Conservation (phyloP, 2,888 invertebrate genomes). For the Pristionchus japonicus region DNA sequence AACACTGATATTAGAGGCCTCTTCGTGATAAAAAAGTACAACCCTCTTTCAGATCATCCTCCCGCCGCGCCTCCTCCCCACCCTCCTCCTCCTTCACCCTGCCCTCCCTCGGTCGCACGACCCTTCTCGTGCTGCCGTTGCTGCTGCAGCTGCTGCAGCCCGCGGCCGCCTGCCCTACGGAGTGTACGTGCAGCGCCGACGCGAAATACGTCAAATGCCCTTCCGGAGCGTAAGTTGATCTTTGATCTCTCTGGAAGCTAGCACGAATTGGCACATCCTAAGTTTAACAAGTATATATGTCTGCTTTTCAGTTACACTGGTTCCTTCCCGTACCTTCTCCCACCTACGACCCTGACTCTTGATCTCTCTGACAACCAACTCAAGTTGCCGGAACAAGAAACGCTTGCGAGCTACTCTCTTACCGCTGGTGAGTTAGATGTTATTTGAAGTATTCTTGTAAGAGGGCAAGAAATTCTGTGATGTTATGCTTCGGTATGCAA, state of each 20-base stretch:
- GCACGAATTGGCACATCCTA: too few species aligned
- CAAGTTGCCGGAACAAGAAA: background rate
- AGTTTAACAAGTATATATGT: too few species aligned
- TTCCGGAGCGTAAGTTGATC: slow-evolving; percentile 13
- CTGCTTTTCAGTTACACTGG: too few species aligned
- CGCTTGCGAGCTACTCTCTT: too few species aligned
- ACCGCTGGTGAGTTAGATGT: too few species aligned
- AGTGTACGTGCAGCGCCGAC: background rate
- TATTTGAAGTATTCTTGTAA: too few species aligned
- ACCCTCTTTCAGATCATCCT: background rate
- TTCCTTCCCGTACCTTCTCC: too few species aligned
- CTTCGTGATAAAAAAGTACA: background rate
- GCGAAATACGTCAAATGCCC: background rate
- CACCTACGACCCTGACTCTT: background rate
- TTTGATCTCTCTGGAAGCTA: too few species aligned
- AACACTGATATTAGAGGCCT: background rate
- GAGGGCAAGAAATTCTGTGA: too few species aligned
- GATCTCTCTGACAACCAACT: background rate
- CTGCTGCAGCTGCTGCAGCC: slow-evolving; percentile 15
- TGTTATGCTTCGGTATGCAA: too few species aligned
- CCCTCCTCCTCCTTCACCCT: background rate
- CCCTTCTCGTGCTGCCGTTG: background rate
- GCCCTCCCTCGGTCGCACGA: background rate
- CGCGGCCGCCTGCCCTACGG: background rate
- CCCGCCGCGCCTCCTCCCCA: background rate